Percentiles rank a stretch among this genome's conserved stretches.
These are phyloP conservation scores for Pseudocheirus occidentalis DNA, from an alignment of 2,797 vertebrate species.

Conservation along the genomic window DNA sequence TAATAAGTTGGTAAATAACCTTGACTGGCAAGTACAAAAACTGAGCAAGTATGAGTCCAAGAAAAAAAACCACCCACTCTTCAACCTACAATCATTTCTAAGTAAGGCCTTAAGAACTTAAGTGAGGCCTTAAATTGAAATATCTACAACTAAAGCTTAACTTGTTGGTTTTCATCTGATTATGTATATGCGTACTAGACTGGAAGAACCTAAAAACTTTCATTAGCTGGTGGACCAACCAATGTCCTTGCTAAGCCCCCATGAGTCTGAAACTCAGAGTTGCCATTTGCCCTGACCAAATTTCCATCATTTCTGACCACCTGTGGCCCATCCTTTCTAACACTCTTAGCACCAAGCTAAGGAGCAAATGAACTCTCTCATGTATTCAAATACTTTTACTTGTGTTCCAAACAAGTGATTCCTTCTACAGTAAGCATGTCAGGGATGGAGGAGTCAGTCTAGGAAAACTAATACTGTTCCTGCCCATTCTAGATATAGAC, in stretches of 20 bases:
- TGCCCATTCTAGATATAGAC: neutral
- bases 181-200: neutral
- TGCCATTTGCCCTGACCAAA: neutral
- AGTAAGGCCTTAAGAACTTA: conserved; percentile 19
- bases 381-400: neutral
- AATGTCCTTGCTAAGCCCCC: neutral
- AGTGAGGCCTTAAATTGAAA: conserved; percentile 3
- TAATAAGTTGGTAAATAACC: neutral
- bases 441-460: neutral
- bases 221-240: neutral
- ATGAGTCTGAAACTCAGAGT: neutral
- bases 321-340: neutral
- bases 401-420: neutral
- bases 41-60: neutral
- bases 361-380: neutral
- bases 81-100: neutral
- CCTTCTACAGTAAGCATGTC: neutral
- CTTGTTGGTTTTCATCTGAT: conserved; percentile 8
- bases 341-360: neutral
- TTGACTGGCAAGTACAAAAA: neutral
- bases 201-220: neutral
- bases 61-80: conserved; percentile 2
- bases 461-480: neutral
- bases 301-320: neutral
- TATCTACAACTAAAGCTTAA: neutral